These are phyloP conservation scores for Pan troglodytes DNA, from an alignment of 2,113 vertebrate species.

Conservation along the genomic window NHGRI_mPanTro3-v2.1_pri NC_072402.2:137493001-137493500, in stretches of 20 bases:
- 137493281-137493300: no score
- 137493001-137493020: background rate
- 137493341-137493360: no score
- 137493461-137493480: no score
- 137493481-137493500: no score
- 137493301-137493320: no score
- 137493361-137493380: no score
- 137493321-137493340: no score
- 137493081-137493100: background rate
- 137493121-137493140: background rate
- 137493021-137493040: background rate
- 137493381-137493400: no score
- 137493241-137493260: background rate
- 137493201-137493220: background rate
- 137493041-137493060: background rate
- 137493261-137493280: no score
- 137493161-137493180: background rate
- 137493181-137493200: background rate
- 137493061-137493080: background rate
- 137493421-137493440: no score
- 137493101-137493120: background rate
- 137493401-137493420: no score
- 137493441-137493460: no score
- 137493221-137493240: background rate
- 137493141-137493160: background rate